Base-by-base conservation (phyloP, 2,113 vertebrate species). In the Lophochroa leadbeateri region DNA sequence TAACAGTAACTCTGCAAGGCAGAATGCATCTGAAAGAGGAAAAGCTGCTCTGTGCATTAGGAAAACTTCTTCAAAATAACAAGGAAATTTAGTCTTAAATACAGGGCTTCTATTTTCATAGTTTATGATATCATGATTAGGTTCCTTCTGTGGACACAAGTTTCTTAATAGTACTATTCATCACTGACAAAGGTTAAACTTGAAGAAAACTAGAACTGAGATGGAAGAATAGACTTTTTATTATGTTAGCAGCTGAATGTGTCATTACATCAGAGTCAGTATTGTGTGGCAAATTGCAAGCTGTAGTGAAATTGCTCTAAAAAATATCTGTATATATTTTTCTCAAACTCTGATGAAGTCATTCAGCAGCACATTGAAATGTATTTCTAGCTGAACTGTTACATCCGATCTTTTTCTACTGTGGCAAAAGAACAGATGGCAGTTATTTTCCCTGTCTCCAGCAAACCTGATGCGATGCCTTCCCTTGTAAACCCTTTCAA, bases 231-330 rank as follows among this genome's bases (percentile, higher is more conserved):
- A 86, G 85, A 88, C 68, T 93, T 95, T 95, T 92, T 95, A 86
- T 97, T 95, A 96, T 97, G 95, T 97, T 93, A 97, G 71, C 94
- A 94, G 93, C 90, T 93, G 92, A 94, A 92, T 94, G 82, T 97
- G 95, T 96, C 94, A 96, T 98, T 96, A 94, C 69, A 86, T 92
- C 87, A 90, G 87, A 97, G 58, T 77, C 69, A 70, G 85, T 93
- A 89, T 95, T 86, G 67, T 94, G 85, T 79, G 71, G 94, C 88
- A 97, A 72, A 95, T 97, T 95, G 90, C 88, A 97, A 97, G 79
- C 94, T 78, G 29, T 41, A 58, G 71, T 75, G 86, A 95, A 97
- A 96, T 96, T 94, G 89, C 86, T 97, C 96, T 86, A 92, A 96
- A 96, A 95, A 80, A 43, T 90, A 91, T 92, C 92, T 87, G 85